Base-by-base conservation (phyloP, 1,140 invertebrate genomes). In the Diachasma alloeum region DNA sequence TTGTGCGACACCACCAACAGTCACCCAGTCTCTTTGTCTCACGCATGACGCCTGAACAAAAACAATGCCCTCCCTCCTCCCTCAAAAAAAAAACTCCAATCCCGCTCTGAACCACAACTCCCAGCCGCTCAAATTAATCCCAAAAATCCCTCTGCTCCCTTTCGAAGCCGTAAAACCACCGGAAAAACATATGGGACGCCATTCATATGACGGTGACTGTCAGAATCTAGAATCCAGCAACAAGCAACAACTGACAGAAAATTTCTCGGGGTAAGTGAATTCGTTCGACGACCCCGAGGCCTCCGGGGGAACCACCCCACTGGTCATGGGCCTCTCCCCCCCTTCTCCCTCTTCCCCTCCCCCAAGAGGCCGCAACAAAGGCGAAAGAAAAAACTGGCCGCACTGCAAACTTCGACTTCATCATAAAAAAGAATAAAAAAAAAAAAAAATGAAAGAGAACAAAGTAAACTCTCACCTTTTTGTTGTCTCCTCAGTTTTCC, bases 161-260 rank as follows among this genome's bases (percentile, higher is more conserved):
- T 6, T 31, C 31, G 31, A 31, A 31, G 6, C 53, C 53, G 17
- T 22, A n/a, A 22, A 17, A 22, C 31, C 31, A 31, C 31, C 13
- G 9, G 39, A 42, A 63, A 63, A 63, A 63, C 59, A 63, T 63
- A 63, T 63, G 59, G 59, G 59, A 63, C 59, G 59, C 59, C 59
- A 24, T 26, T 15, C 9, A 24, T 11, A 63, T 31, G 48, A n/a
- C 6, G 6, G 48, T 17, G 19, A 4, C 59, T 63, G 24, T 63
- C 59, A 63, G 9, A 59, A 59, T 15, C n/a, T 56, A 15, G 19
- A 56, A 6, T 56, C 48, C 39, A 10, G 39, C 39, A 42, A 42
- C 39, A 42, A 53, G 17, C 48, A 15, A 19, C 48, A 53, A 53
- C 48, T 53, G 48, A 53, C 48, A 53, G 6, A 53, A 53, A 53